phyloP scores from a whole-genome alignment of 2,888 invertebrate species.

The Minunthozetes semirufus region DNA sequence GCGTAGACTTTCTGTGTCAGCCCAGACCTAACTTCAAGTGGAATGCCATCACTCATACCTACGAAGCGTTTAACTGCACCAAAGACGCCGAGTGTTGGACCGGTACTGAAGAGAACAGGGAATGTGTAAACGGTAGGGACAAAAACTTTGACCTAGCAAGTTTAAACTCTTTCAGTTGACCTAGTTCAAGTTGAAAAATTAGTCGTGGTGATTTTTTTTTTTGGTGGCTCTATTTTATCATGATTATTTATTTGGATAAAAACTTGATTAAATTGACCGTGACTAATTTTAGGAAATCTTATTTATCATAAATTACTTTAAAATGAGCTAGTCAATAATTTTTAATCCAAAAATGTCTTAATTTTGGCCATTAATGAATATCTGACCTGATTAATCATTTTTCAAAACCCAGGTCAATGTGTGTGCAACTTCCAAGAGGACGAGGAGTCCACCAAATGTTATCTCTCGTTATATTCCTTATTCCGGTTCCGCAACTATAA shows the following conservation, averaged over 20 bases:
- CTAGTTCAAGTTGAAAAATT: too few species aligned
- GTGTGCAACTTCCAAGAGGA: background rate
- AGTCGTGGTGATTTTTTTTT: too few species aligned
- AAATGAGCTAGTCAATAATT: too few species aligned
- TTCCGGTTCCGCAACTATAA: background rate
- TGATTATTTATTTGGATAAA: too few species aligned
- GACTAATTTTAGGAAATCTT: too few species aligned
- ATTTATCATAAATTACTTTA: too few species aligned
- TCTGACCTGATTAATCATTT: background rate
- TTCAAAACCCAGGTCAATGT: background rate
- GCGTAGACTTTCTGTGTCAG: background rate
- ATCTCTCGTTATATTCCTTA: background rate
- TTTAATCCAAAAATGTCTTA: too few species aligned
- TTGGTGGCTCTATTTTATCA: too few species aligned
- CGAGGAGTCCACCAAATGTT: background rate
- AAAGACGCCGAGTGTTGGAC: slow-evolving; percentile 1
- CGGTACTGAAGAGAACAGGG: background rate
- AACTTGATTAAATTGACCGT: too few species aligned
- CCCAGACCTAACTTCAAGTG: background rate
- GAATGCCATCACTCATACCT: background rate
- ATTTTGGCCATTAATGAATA: too few species aligned
- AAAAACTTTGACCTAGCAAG: background rate
- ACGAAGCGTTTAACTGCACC: background rate
- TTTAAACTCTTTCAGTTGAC: background rate
- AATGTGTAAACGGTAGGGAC: background rate